Base-by-base conservation (phyloP, 2,888 invertebrate species). In the Meiosimyza decipiens region DNA sequence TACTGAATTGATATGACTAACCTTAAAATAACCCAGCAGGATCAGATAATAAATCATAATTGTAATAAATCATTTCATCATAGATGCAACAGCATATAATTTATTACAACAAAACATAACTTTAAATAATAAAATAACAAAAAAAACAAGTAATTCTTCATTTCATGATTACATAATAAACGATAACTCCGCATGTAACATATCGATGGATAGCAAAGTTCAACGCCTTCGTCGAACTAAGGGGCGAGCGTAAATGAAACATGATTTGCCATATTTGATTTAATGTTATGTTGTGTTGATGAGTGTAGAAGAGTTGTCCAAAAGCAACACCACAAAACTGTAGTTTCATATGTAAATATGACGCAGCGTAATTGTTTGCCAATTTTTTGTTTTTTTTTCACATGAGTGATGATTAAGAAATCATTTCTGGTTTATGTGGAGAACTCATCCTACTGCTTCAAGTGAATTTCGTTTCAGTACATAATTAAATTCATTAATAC, bases 181-280 rank as follows among this genome's bases (percentile, higher is more conserved):
- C n/a, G 18, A 51, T 51, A 51, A 40, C 62, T 12, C 57, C 18
- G n/a, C 9, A 49, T 50, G 49, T 12, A 50, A 63, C 16, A 28
- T 49, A 18, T 51, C 11, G 22, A 33, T n/a, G 13, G 9, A 33
- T 11, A 50, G 13, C n/a, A 67, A 33, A 55, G 66, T 52, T 67
- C 66, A 67, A 67, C 66, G 66, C 55, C 66, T 67, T 40, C 16
- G 18, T 13, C 16, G 55, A 55, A 16, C 16, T 55, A 12, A 55
- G 55, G 16, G 16, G 55, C 55, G n/a, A 1, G 22, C 12, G 40
- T 51, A 28, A n/a, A 64, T 67, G 40, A 18, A 67, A 57, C 55
- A 67, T 57, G 55, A 57, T 47, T 67, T 54, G 47, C 47, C 49
- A 54, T 55, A 67, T 28, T 54, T 66, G 11, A 40, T 28, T 63